Conservation (phyloP, 64 coral and sea anemone genomes). For the Montipora sp. region DNA sequence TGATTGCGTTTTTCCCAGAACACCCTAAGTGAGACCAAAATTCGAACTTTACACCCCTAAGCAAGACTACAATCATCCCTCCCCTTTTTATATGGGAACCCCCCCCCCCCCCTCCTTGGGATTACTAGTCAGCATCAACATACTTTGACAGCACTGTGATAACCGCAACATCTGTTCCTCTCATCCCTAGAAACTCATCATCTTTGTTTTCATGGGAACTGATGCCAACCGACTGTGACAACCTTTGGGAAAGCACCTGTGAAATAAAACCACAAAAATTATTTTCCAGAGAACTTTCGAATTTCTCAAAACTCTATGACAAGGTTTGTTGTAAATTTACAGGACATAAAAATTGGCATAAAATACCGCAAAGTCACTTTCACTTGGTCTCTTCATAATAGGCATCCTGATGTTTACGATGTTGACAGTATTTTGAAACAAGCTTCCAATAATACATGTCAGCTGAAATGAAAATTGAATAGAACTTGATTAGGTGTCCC, state of each 20-base stretch:
- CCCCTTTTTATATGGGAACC: too few relatives aligned
- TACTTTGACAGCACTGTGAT: slow-evolving; percentile 37
- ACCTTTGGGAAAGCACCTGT: slow-evolving; percentile 47
- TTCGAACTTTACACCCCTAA: too few relatives aligned
- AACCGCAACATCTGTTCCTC: slow-evolving; percentile 29
- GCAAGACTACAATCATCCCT: too few relatives aligned
- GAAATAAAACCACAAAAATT: background rate
- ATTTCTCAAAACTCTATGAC: too few relatives aligned
- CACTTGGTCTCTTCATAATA: background rate
- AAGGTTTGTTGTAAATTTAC: too few relatives aligned
- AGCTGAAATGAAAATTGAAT: slow-evolving; percentile 61
- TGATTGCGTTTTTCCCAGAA: too few relatives aligned
- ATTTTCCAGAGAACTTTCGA: too few relatives aligned
- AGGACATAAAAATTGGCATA: background rate
- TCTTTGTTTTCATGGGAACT: slow-evolving; percentile 54
- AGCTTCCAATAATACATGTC: slow-evolving; percentile 81
- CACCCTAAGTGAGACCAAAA: too few relatives aligned
- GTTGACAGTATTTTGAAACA: slow-evolving; percentile 91
- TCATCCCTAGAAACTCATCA: background rate
- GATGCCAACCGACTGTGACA: slow-evolving; percentile 59
- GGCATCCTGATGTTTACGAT: slow-evolving; percentile 80
- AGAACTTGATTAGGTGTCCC: background rate
- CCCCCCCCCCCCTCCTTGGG: too few relatives aligned
- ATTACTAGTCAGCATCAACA: background rate
- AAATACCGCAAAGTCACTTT: slow-evolving; percentile 17